Conservation (phyloP, 2,888 invertebrate genomes). For the Cacoxenus indagator region DNA sequence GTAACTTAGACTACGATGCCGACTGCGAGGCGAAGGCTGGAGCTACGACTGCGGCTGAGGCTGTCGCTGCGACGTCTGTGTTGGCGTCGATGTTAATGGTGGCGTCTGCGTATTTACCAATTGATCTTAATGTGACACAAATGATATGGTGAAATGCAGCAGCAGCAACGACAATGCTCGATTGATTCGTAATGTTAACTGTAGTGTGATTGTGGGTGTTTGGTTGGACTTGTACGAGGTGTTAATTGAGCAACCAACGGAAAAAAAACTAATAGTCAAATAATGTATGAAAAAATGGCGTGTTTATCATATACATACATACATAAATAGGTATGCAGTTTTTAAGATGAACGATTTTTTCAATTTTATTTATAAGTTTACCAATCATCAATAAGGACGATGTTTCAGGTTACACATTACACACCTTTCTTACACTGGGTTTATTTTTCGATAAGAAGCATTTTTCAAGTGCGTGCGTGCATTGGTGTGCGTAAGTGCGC, state of each 20-base stretch:
- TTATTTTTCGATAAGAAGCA: not conserved
- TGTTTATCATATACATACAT: too few relatives aligned
- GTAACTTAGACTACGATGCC: constrained; percentile 18
- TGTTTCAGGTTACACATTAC: too few relatives aligned
- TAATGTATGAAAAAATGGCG: not conserved
- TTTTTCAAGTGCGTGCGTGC: not conserved
- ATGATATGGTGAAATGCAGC: constrained; percentile 63
- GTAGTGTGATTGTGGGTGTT: too few relatives aligned
- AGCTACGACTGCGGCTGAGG: not conserved
- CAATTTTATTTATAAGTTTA: too few relatives aligned
- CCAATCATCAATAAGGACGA: too few relatives aligned
- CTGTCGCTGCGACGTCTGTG: not conserved
- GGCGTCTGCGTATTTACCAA: constrained; percentile 56
- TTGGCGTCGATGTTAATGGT: too few relatives aligned
- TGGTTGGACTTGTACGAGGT: not conserved
- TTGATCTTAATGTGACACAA: constrained; percentile 70
- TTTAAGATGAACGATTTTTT: too few relatives aligned
- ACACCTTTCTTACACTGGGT: not conserved
- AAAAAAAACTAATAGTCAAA: constrained; percentile 22
- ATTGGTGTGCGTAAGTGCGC: not conserved
- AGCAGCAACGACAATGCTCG: constrained; percentile 40
- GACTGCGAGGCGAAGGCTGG: constrained; percentile 40
- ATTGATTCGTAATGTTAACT: not conserved
- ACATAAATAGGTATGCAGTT: too few relatives aligned
- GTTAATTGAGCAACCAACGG: not conserved